These are phyloP conservation scores for Chloropsis cyanopogon DNA, from an alignment of 2,113 vertebrate species.

Conservation along the genomic window DNA sequence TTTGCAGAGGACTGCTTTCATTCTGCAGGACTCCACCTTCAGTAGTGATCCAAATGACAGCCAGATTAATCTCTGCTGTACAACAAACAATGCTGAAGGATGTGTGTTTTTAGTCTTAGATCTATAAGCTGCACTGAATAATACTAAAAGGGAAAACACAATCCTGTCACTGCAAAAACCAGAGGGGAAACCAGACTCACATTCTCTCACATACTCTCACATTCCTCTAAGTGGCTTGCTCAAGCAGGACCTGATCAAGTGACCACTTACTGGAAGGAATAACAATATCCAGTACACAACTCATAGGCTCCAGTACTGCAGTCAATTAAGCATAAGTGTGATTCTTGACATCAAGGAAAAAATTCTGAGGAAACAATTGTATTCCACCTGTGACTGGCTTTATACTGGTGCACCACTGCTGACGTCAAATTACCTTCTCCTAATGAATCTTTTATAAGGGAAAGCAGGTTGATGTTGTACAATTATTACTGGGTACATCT, in stretches of 20 bases:
- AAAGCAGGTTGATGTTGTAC: background rate
- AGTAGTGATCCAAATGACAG: background rate
- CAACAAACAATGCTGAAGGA: background rate
- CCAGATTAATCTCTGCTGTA: background rate
- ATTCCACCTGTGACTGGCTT: background rate
- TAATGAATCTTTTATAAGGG: background rate
- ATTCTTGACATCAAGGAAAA: background rate
- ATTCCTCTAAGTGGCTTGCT: background rate
- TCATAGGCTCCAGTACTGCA: background rate
- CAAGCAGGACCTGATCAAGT: background rate
- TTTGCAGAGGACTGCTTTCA: constrained; percentile 15
- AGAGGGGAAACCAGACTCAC: background rate
- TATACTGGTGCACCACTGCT: background rate
- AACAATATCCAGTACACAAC: background rate
- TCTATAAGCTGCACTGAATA: background rate
- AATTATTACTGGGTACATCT: background rate
- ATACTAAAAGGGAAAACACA: background rate
- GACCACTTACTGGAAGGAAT: background rate
- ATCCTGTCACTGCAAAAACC: background rate
- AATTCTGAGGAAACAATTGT: background rate
- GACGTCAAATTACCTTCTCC: background rate
- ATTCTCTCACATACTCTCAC: background rate
- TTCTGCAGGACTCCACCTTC: constrained; percentile 32
- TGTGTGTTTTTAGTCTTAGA: background rate
- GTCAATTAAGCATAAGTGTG: background rate